These are phyloP conservation scores for Propithecus perrieri DNA, from an alignment of 2,797 vertebrate genomes.

Conservation along the genomic window DNA sequence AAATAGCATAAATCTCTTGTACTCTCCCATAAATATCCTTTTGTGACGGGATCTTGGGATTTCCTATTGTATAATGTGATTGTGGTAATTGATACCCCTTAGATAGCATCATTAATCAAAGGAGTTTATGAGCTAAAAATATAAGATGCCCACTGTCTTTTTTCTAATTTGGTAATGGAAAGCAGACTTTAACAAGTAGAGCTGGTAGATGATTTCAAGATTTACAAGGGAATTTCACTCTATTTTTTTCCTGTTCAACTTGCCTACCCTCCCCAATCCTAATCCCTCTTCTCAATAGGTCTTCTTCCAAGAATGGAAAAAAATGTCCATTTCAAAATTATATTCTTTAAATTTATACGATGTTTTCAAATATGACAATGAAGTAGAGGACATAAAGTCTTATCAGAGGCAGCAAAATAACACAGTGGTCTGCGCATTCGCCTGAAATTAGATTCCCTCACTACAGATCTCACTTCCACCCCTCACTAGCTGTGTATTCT, in stretches of 20 bases:
- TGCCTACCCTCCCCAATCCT: background rate
- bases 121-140: constrained; percentile 18
- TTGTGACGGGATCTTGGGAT: constrained; percentile 18
- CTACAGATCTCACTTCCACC: background rate
- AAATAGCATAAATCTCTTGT: constrained; percentile 58
- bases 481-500: no score
- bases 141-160: background rate
- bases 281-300: background rate
- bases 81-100: constrained; percentile 28
- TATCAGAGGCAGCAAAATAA: background rate
- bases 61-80: background rate
- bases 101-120: constrained; percentile 42
- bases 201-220: background rate
- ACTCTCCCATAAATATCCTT: constrained; percentile 42
- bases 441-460: background rate
- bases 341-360: background rate
- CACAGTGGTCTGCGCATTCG: background rate
- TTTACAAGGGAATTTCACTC: background rate
- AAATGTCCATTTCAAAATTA: background rate
- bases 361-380: background rate
- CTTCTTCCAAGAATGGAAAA: background rate
- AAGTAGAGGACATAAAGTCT: background rate
- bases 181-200: background rate
- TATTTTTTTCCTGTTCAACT: background rate
- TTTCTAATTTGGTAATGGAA: background rate